phyloP scores from a whole-genome alignment of 2,113 vertebrate species.

The Callaeas wilsoni region DNA sequence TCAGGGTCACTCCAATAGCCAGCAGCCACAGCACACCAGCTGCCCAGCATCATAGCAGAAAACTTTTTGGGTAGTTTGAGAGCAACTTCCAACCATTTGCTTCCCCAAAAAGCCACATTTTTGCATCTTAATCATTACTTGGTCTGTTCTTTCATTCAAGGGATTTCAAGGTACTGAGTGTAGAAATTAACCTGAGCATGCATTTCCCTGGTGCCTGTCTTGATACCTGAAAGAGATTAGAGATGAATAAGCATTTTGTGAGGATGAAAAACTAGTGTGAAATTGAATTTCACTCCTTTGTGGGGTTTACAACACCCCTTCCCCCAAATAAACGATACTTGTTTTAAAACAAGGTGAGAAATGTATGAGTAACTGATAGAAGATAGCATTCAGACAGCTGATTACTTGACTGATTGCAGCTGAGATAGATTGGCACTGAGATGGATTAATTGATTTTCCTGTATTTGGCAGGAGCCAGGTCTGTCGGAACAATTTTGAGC shows the following conservation, averaged over 20 bases:
- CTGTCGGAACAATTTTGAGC: neutral
- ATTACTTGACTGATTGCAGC: neutral
- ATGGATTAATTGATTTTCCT: slow-evolving; percentile 38
- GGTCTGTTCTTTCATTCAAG: neutral
- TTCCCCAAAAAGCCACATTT: neutral
- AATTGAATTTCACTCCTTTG: neutral
- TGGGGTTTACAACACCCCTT: neutral
- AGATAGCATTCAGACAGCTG: neutral
- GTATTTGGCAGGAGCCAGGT: neutral
- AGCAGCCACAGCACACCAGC: neutral
- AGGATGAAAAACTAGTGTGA: neutral
- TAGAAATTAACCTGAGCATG: neutral
- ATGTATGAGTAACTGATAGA: neutral
- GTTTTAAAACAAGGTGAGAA: neutral
- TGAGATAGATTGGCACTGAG: neutral
- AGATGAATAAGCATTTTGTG: neutral
- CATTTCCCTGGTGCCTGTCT: neutral
- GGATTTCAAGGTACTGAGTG: neutral
- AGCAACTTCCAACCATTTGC: neutral
- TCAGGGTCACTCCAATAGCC: neutral
- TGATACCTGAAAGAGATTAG: neutral
- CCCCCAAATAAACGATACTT: neutral
- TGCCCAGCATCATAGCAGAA: neutral
- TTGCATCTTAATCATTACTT: neutral
- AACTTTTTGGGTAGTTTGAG: neutral